A percentile compares a stretch with the other conserved stretches of the same genome.
phyloP scores from a whole-genome alignment of 2,797 vertebrate genomes.

The Orientallactaga sibirica region DNA sequence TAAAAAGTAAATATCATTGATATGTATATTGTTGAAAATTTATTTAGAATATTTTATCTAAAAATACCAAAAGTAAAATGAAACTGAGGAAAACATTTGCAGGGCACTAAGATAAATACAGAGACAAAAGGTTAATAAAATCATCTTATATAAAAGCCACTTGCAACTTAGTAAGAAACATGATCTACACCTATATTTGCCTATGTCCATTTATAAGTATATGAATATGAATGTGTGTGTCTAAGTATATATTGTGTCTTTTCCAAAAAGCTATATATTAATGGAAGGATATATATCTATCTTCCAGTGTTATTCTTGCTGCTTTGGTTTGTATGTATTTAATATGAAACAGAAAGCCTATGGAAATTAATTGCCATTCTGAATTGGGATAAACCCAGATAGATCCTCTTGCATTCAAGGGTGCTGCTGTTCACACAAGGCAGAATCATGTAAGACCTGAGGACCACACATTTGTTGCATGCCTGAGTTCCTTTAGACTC shows the following conservation, averaged over 20 bases:
- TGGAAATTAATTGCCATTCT: not conserved
- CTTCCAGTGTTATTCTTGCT: not conserved
- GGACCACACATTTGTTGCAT: not conserved
- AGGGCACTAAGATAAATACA: constrained; percentile 27
- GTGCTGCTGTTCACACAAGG: not conserved
- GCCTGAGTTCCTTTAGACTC: not conserved
- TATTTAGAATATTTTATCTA: not conserved
- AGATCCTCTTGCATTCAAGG: not conserved
- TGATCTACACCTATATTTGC: no score
- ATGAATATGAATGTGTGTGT: fast-evolving
- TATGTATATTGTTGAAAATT: not conserved
- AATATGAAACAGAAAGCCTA: not conserved
- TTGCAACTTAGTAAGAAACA: constrained; percentile 41
- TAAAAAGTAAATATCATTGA: constrained; percentile 20
- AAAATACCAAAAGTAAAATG: not conserved
- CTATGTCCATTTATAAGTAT: not conserved
- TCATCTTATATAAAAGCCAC: constrained; percentile 6
- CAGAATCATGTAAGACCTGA: not conserved
- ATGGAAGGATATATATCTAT: not conserved
- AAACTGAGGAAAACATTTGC: constrained; percentile 29
- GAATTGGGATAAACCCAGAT: constrained; percentile 18
- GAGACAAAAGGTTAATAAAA: constrained; percentile 6
- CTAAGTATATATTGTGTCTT: not conserved
- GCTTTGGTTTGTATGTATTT: not conserved
- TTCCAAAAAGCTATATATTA: not conserved